A percentile compares a stretch with the other conserved stretches of the same genome.
phyloP scores from a whole-genome alignment of 1,140 invertebrate species.

The Dendroctonus valens region DNA sequence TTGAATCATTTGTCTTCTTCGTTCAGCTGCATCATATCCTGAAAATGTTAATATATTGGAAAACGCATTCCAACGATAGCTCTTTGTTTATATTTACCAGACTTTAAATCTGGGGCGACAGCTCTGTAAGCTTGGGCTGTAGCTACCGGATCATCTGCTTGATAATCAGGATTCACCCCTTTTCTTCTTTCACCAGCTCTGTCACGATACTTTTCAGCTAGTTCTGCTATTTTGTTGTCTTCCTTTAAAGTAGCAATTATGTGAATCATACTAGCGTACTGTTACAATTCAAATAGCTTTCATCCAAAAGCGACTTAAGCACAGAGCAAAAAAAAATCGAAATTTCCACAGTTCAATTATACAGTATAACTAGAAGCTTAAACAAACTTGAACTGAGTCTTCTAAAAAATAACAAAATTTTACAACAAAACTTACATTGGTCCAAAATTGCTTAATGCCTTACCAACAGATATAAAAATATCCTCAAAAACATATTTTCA shows the following conservation, averaged over 20 bases:
- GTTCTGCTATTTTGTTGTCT: conserved; percentile 91
- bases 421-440: too few relatives aligned
- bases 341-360: too few relatives aligned
- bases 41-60: conserved; percentile 1
- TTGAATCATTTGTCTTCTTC: conserved; percentile 93
- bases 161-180: conserved; percentile 77
- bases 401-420: too few relatives aligned
- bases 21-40: conserved; percentile 90
- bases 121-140: conserved; percentile 90
- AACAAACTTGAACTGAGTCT: too few relatives aligned
- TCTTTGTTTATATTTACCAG: conserved; percentile 50
- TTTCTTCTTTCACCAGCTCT: conserved; percentile 92
- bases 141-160: conserved; percentile 79
- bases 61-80: neutral
- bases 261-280: too few relatives aligned
- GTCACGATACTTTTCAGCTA: conserved; percentile 94
- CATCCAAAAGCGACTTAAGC: too few relatives aligned
- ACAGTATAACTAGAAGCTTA: too few relatives aligned
- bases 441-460: too few relatives aligned
- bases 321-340: too few relatives aligned
- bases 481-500: too few relatives aligned
- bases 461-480: too few relatives aligned
- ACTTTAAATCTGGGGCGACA: conserved; percentile 92
- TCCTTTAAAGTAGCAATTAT: conserved; percentile 53
- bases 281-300: too few relatives aligned